phyloP scores from a whole-genome alignment of 2,113 vertebrate genomes.

The Plestiodon gilberti region DNA sequence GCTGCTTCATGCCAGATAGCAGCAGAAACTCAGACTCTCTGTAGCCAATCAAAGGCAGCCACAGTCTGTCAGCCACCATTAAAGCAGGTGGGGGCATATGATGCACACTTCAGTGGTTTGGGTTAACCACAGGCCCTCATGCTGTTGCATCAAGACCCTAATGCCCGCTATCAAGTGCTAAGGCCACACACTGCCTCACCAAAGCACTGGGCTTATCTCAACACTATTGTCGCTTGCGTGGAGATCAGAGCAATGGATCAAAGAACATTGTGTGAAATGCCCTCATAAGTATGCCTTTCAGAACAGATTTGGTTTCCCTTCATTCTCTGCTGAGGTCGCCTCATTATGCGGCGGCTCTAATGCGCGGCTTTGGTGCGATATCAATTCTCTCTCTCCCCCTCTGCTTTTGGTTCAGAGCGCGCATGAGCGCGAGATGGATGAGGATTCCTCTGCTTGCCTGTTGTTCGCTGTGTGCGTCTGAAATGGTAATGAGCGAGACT shows the following conservation, averaged over 20 bases:
- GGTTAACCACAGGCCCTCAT: neutral
- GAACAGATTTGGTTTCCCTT: constrained; percentile 42
- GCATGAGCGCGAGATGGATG: constrained; percentile 29
- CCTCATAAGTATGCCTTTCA: constrained; percentile 26
- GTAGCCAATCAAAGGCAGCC: neutral
- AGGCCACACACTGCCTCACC: neutral
- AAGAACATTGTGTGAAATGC: neutral
- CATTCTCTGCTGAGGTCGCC: constrained; percentile 36
- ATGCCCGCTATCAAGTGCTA: neutral
- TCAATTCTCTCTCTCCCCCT: constrained; percentile 23
- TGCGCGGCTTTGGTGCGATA: constrained; percentile 22
- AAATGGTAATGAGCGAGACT: constrained; percentile 39
- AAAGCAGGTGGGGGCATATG: neutral
- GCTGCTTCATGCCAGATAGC: too few species aligned
- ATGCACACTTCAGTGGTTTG: neutral
- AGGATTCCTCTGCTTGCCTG: constrained; percentile 7
- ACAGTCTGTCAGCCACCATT: neutral
- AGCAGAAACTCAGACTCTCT: too few species aligned
- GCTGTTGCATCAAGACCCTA: neutral
- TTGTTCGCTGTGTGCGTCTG: constrained; percentile 29
- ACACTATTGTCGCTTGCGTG: neutral
- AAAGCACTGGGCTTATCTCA: neutral
- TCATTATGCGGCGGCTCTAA: constrained; percentile 33
- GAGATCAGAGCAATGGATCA: neutral
- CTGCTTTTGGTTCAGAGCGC: constrained; percentile 12